A percentile compares a stretch with the other conserved stretches of the same genome.
phyloP scores from a whole-genome alignment of 2,888 invertebrate species.

The Drosophila greeni region DNA sequence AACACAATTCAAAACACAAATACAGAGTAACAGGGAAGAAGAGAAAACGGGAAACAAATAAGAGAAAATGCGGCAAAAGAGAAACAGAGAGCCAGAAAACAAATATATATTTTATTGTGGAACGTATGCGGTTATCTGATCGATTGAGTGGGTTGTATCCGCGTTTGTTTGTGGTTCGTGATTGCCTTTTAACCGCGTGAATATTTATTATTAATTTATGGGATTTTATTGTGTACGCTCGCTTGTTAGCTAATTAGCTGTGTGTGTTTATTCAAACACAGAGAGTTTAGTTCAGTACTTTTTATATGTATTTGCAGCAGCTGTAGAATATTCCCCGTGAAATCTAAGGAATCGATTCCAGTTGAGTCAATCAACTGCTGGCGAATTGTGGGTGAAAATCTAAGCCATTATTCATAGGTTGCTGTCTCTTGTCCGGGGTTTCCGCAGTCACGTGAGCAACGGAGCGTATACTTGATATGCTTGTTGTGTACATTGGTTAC shows the following conservation, averaged over 20 bases:
- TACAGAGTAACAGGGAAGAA: slow-evolving; percentile 1
- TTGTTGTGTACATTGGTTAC: slow-evolving; percentile 7
- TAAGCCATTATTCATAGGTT: slow-evolving; percentile 6
- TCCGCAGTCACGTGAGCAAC: slow-evolving; percentile 26
- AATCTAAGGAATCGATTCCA: slow-evolving; percentile 9
- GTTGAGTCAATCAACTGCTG: slow-evolving; percentile 1
- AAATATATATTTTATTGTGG: slow-evolving; percentile 17
- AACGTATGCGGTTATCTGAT: slow-evolving; percentile 32
- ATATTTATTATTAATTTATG: slow-evolving; percentile 57
- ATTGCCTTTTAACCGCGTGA: slow-evolving; percentile 36
- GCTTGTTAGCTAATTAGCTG: slow-evolving; percentile 35
- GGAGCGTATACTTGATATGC: slow-evolving; percentile 30
- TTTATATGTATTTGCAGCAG: not conserved
- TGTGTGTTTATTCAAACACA: slow-evolving; percentile 45
- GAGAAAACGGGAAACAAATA: not conserved
- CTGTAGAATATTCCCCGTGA: not conserved
- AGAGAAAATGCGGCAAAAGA: not conserved
- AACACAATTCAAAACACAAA: not conserved
- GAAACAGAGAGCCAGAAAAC: not conserved
- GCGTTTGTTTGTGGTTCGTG: slow-evolving; percentile 29
- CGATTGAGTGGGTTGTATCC: slow-evolving; percentile 34
- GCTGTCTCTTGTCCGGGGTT: slow-evolving; percentile 1
- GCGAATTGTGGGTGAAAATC: not conserved
- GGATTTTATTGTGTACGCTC: slow-evolving; percentile 39
- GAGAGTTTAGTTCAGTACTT: not conserved